Evolutionary conservation across 2,888 invertebrate species (phyloP), one percentile per base, ranked within the genome.

Genomic region (Cistogaster globosa): DNA sequence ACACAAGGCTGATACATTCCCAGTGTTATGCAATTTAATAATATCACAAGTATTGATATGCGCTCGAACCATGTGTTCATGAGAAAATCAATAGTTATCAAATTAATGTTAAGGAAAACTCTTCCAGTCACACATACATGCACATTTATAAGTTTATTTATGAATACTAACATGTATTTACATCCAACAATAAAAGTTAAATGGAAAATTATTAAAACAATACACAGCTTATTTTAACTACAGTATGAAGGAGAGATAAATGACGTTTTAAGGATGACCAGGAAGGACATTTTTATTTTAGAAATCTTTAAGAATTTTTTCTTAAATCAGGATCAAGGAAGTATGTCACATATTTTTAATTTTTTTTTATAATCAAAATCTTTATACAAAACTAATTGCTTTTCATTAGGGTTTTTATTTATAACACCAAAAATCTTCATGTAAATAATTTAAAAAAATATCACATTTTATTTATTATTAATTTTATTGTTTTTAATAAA

Each of bases 1-100:
- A 97, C 97, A 93, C 99, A 99, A 32, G 99, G 99, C 93, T 99
- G 98, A 93, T 99, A 99, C 99, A 99, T 99, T 86, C 99, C 99
- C 90, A 99, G 94, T 16, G 99, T 99, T 88, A 99, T 95, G 94
- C 99, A 99, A 94, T 99, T 99, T 91, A 99, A 94, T 89, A 99
- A 94, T 91, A 99, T 99, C 87, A 99, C 98, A 93, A 98, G 94
- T 97, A 99, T 99, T 90, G 98, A 99, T 90, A 99, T 94, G 88
- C 99, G 95, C 94, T 99, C 99, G 94, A 99, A 99, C 99, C 99
- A 99, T 93, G 97, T 98, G 93, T 93, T 90, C 78, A 78, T 80
- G 68, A 38, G 81, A 84, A 86, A 86, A 84, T 86, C 87, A 83
- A 83, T 83, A 86, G 84, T 69, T 80, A 84, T 89, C 88, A 89